Conservation (phyloP, 2,888 invertebrate species). For the Drosophila basisetae region DNA sequence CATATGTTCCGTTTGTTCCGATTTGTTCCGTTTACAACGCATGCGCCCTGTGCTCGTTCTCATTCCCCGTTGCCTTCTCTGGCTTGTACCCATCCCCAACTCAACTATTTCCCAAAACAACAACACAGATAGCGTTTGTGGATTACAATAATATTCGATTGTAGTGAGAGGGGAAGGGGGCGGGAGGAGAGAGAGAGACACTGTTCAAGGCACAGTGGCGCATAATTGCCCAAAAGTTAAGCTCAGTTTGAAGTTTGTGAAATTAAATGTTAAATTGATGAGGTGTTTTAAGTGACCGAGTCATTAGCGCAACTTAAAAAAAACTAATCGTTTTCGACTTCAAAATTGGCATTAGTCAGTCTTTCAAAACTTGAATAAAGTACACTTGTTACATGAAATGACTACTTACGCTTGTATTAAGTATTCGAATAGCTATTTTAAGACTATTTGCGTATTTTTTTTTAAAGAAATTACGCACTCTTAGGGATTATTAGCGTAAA, state of each 20-base stretch:
- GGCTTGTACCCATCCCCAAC: slow-evolving; percentile 10
- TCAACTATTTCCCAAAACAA: slow-evolving; percentile 38
- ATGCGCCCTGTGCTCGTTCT: slow-evolving; percentile 44
- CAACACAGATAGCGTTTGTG: slow-evolving; percentile 58
- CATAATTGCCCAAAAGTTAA: neutral
- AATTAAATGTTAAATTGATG: slow-evolving; percentile 12
- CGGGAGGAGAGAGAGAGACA: neutral
- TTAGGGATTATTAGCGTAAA: neutral
- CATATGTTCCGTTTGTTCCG: slow-evolving; percentile 51
- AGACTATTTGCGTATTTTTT: neutral
- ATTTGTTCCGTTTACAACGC: slow-evolving; percentile 40
- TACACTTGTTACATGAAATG: neutral
- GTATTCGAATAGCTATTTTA: neutral
- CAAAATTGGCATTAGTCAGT: neutral
- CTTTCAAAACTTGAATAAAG: neutral
- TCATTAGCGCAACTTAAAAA: slow-evolving; percentile 1
- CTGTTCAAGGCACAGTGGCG: slow-evolving; percentile 59
- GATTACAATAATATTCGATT: slow-evolving; percentile 63
- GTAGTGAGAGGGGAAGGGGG: neutral
- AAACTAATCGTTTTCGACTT: neutral
- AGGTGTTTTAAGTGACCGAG: slow-evolving; percentile 11
- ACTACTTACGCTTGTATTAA: neutral
- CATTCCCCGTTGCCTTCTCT: slow-evolving; percentile 1
- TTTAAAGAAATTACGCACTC: neutral
- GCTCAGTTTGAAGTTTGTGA: neutral